phyloP scores from a whole-genome alignment of 2,888 invertebrate genomes.

The Orchestes rusci region DNA sequence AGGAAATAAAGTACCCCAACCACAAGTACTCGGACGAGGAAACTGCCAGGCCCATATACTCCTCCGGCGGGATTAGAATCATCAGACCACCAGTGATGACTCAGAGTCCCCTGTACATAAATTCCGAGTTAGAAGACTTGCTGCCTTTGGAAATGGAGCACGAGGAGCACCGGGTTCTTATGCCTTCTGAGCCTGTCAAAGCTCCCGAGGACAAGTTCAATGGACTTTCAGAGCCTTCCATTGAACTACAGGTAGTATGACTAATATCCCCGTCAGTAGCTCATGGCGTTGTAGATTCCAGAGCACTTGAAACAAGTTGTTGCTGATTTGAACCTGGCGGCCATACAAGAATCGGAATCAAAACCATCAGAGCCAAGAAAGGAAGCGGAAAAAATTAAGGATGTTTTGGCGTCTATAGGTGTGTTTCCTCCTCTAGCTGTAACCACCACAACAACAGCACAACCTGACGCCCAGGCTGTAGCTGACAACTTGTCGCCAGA shows the following conservation, averaged over 20 bases:
- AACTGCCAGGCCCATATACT: constrained; percentile 7
- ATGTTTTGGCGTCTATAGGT: constrained; percentile 44
- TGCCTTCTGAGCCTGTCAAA: constrained; percentile 4
- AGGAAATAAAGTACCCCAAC: constrained; percentile 31
- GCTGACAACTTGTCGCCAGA: constrained; percentile 41
- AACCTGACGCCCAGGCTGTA: constrained; percentile 38
- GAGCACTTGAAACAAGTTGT: constrained; percentile 32
- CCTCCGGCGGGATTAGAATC: constrained; percentile 28
- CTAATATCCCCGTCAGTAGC: too few relatives aligned
- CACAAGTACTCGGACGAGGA: constrained; percentile 30
- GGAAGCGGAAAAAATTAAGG: constrained; percentile 35
- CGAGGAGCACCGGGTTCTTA: constrained; percentile 20
- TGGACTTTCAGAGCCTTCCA: constrained; percentile 20
- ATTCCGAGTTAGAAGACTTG: constrained; percentile 27
- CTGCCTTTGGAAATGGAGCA: constrained; percentile 24
- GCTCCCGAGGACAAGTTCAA: constrained; percentile 4
- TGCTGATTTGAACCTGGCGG: constrained; percentile 33
- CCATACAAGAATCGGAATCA: constrained; percentile 13
- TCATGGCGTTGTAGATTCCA: too few relatives aligned
- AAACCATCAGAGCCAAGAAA: constrained; percentile 10
- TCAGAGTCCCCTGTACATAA: constrained; percentile 18
- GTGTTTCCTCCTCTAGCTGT: constrained; percentile 30
- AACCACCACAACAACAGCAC: constrained; percentile 31
- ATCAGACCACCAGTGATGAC: constrained; percentile 28
- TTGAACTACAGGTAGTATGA: constrained; percentile 19